Evolutionary conservation across 2,797 vertebrate genomes (phyloP), one percentile per base, ranked within the genome.

Genomic region (Acipenser oxyrinchus): DNA sequence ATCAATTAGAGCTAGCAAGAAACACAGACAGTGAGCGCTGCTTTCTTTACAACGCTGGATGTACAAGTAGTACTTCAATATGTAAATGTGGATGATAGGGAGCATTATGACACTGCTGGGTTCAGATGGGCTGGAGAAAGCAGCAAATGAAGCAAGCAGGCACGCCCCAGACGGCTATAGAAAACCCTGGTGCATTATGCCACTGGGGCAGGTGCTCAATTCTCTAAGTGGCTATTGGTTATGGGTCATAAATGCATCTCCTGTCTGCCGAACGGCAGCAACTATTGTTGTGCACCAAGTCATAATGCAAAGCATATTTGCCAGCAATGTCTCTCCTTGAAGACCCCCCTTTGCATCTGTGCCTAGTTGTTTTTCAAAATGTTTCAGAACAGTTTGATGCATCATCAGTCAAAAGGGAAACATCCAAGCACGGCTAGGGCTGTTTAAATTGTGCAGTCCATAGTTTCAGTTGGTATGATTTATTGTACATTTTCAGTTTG

Each of bases 21-120:
- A 76, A 80, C 70, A 76, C 77, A 75, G 76, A 71, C 58, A 52
- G 81, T 81, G 80, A 82, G 78, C 77, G 79, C 77, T 79, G 75
- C 81, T 86, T 85, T 88, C 88, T 86, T 84, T 81, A 69, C 68
- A 72, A 63, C 74, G 74, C 80, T 82, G 88, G 89, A 88, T 84
- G 83, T 37, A 37, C 84, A 87, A 91, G 90, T 84, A 73, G 84
- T 86, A 81, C 90, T 92, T 90, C 84, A 90, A 85, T 90, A 92
- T 91, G 89, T 86, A 88, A 91, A 92, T 92, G 82, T 75, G 73
- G 74, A 82, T 87, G 87, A 90, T 87, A 87, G 80, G 82, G 87
- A 85, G 86, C 83, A 85, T 83, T 85, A 86, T 82, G 62, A 78
- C 84, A 77, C 76, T 75, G 78, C 72, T 81, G 86, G 86, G 86